Conservation (phyloP, 2,888 invertebrate species). For the Acanthosepion lycidas region DNA sequence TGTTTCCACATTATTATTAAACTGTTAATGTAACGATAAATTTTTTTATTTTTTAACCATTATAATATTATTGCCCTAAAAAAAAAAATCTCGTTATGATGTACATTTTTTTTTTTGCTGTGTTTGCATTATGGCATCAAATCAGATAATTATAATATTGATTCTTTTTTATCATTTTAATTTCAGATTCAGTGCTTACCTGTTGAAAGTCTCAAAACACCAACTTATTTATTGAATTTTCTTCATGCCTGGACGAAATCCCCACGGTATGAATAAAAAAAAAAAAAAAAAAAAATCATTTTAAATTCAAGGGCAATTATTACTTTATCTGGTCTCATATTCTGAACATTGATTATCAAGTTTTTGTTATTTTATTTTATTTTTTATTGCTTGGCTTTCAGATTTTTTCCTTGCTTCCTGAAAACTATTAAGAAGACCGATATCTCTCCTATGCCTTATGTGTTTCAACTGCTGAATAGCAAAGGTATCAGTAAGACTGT, state of each 20-base stretch:
- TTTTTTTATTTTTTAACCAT: too few relatives aligned
- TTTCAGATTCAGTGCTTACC: constrained; percentile 79
- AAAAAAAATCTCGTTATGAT: too few relatives aligned
- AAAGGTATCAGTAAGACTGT: constrained; percentile 82
- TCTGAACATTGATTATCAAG: background rate
- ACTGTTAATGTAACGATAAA: too few relatives aligned
- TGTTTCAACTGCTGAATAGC: constrained; percentile 83
- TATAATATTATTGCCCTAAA: too few relatives aligned
- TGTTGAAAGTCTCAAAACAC: constrained; percentile 86
- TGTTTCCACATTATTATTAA: too few relatives aligned
- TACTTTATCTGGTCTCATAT: background rate
- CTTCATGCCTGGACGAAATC: constrained; percentile 86
- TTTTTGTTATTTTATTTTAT: background rate
- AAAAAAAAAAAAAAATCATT: background rate
- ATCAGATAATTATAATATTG: background rate
- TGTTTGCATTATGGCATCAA: too few relatives aligned
- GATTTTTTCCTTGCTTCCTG: constrained; percentile 82
- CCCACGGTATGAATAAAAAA: constrained; percentile 77
- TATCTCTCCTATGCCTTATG: constrained; percentile 80
- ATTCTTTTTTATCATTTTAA: background rate
- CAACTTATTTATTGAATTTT: constrained; percentile 87
- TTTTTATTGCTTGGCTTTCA: constrained; percentile 52
- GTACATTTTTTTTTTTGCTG: too few relatives aligned
- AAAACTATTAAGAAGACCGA: constrained; percentile 78
- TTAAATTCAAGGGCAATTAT: background rate